phyloP scores from a whole-genome alignment of 2,888 invertebrate genomes.

The Aricia artaxerxes region DNA sequence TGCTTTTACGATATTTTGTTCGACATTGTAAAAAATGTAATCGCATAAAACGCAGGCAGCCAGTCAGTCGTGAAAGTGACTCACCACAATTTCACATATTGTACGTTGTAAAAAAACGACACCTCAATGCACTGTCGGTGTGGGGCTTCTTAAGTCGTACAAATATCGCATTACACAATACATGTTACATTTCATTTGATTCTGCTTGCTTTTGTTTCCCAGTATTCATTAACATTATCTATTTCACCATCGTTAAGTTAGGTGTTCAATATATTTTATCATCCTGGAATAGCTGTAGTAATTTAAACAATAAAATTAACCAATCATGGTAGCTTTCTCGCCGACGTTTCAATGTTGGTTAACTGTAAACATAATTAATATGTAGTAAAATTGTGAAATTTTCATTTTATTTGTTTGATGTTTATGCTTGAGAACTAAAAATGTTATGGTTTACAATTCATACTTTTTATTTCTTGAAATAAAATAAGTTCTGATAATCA shows the following conservation, averaged over 20 bases:
- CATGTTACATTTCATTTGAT: conserved; percentile 69
- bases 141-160: conserved; percentile 77
- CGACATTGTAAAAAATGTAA: conserved; percentile 32
- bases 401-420: neutral
- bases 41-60: conserved; percentile 39
- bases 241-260: neutral
- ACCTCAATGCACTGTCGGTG: conserved; percentile 65
- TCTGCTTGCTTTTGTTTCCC: conserved; percentile 47
- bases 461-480: conserved; percentile 48
- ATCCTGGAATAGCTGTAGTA: neutral
- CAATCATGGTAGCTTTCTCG: neutral
- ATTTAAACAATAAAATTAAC: neutral
- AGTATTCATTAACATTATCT: conserved; percentile 38
- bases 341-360: neutral
- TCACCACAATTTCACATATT: conserved; percentile 57
- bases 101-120: conserved; percentile 64
- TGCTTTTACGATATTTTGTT: conserved; percentile 14
- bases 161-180: conserved; percentile 76
- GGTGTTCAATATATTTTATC: neutral
- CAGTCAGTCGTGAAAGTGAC: conserved; percentile 45
- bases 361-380: neutral
- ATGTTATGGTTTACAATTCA: neutral
- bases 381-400: neutral
- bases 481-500: conserved; percentile 50
- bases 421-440: neutral